phyloP scores from a whole-genome alignment of 2,888 invertebrate species.

The Operophtera brumata region DNA sequence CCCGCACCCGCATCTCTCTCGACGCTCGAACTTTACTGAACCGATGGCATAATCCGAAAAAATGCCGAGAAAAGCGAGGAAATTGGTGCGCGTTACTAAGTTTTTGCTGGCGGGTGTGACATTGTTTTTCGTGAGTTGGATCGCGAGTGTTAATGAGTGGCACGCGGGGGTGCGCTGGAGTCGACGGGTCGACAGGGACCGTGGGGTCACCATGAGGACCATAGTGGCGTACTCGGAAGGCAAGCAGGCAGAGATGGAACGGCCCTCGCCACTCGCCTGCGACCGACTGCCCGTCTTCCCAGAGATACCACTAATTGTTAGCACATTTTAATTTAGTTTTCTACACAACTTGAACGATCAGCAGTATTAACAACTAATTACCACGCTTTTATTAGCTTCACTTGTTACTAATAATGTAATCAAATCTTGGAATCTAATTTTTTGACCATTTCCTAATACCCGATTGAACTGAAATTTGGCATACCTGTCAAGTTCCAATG shows the following conservation, averaged over 20 bases:
- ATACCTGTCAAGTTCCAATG: no score
- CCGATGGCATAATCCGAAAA: conserved; percentile 40
- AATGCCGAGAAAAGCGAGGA: conserved; percentile 58
- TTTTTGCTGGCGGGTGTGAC: conserved; percentile 65
- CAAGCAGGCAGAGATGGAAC: conserved; percentile 76
- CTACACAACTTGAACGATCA: background rate
- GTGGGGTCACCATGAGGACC: conserved; percentile 69
- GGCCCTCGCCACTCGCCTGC: conserved; percentile 67
- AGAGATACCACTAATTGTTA: conserved; percentile 58
- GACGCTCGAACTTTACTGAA: conserved; percentile 32
- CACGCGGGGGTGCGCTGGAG: conserved; percentile 57
- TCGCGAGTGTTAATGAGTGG: conserved; percentile 70
- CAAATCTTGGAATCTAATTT: no score
- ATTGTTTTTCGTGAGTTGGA: conserved; percentile 71
- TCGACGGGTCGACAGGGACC: conserved; percentile 34
- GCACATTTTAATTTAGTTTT: conserved; percentile 31
- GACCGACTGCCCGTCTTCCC: conserved; percentile 64
- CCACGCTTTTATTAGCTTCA: no score
- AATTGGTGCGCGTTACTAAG: conserved; percentile 62
- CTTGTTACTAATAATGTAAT: no score
- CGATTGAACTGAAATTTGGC: no score
- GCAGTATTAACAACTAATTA: background rate
- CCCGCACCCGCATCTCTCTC: conserved; percentile 47
- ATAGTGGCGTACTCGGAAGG: conserved; percentile 82
- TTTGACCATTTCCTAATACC: no score